Percentiles rank a stretch among this genome's conserved stretches.
These are phyloP conservation scores for Halocynthia roretzi DNA, from an alignment of 23 tunicate genomes.

Conservation along the genomic window DNA sequence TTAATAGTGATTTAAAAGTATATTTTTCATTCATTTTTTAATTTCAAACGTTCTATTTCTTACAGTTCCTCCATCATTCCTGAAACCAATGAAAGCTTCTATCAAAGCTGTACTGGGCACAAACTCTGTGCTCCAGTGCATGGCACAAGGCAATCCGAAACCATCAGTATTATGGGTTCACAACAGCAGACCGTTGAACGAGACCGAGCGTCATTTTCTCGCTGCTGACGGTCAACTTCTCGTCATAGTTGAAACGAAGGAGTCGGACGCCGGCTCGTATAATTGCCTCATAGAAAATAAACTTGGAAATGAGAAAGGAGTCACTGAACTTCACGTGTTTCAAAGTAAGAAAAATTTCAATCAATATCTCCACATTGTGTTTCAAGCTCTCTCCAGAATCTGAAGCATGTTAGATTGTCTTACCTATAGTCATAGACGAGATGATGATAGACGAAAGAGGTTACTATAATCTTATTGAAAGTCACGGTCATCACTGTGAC, in stretches of 20 bases:
- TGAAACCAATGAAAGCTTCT: constrained; percentile 28
- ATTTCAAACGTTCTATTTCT: neutral
- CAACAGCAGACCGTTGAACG: constrained; percentile 35
- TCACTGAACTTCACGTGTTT: neutral
- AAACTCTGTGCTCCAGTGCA: constrained; percentile 54
- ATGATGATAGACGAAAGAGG: no score
- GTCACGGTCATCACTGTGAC: no score
- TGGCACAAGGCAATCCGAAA: constrained; percentile 35
- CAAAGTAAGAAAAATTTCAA: neutral
- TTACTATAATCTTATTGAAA: no score
- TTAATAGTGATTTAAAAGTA: no score
- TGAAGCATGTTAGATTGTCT: no score
- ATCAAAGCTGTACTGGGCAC: constrained; percentile 25
- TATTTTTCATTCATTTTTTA: no score
- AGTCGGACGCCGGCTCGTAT: constrained; percentile 37
- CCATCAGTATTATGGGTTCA: constrained; percentile 41
- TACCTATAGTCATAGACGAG: no score
- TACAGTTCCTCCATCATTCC: constrained; percentile 43
- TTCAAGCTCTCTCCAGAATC: no score
- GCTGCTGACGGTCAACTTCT: constrained; percentile 51
- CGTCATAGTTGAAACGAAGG: constrained; percentile 25
- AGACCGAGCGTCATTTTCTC: constrained; percentile 45
- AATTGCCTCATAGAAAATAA: constrained; percentile 39
- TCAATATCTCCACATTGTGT: no score
- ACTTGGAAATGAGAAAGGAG: constrained; percentile 25